phyloP scores from a whole-genome alignment of 2,797 vertebrate genomes.

The Gymnopithys bicolor region DNA sequence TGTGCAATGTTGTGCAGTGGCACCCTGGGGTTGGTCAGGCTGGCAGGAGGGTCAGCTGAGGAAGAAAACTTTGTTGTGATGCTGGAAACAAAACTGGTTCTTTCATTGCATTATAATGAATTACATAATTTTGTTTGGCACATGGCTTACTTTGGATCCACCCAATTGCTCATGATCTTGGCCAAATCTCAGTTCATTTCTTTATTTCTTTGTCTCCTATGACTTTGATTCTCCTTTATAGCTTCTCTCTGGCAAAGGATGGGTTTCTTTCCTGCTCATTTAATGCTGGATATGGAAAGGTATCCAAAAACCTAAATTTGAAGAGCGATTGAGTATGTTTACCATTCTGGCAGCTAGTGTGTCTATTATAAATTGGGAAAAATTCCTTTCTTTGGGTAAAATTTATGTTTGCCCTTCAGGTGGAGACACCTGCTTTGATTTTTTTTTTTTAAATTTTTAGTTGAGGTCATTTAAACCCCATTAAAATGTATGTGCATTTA shows the following conservation, averaged over 20 bases:
- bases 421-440: not conserved
- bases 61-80: not conserved
- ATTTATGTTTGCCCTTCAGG: not conserved
- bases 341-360: not conserved
- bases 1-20: not conserved
- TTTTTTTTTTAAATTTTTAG: not conserved
- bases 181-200: not conserved
- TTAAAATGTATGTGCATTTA: not conserved
- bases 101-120: not conserved
- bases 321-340: not conserved
- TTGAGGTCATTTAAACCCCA: not conserved
- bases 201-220: not conserved
- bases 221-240: not conserved
- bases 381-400: not conserved
- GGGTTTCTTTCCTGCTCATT: not conserved
- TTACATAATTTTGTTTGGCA: not conserved
- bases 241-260: not conserved
- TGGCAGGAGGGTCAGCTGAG: not conserved
- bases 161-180: not conserved
- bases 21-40: not conserved
- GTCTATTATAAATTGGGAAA: not conserved
- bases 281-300: not conserved
- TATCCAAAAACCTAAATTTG: not conserved
- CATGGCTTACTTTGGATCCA: not conserved
- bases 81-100: not conserved